Evolutionary conservation across 2,888 invertebrate genomes (phyloP), one percentile per base, ranked within the genome.

Genomic region (Acanthosoma haemorrhoidale): DNA sequence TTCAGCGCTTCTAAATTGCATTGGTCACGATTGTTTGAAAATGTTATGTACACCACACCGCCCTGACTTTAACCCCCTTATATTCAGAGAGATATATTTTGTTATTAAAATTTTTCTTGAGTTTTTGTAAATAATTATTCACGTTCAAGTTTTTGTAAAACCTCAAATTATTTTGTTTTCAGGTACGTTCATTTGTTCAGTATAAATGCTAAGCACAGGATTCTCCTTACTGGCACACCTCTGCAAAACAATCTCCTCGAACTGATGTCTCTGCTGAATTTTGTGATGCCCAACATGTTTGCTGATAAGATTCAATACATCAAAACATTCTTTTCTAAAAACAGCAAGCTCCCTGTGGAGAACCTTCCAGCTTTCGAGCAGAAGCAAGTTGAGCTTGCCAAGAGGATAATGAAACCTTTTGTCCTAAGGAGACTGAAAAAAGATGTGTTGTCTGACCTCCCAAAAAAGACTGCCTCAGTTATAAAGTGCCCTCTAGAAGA

Each of bases 201-300:
- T 77, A 92, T 96, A 68, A 92, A 88, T 89, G 92, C 95, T 0
- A 86, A 89, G 76, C 88, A 91, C 79, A 86, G 96, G 34, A 86
- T 97, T 36, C 83, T 98, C 11, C 81, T 98, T 21, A 98, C 97
- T 0, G 98, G 97, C 2, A 98, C 97, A 0, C 97, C 97, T 0
- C 82, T 98, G 3, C 97, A 98, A 81, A 98, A 98, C 82, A 97
- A 96, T 80, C 83, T 98, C 36, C 80, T 97, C 57, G 97, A 98
- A 80, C 82, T 98, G 73, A 96, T 98, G 91, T 96, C 96, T 0
- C 82, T 98, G 38, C 83, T 98, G 18, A 92, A 93, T 77, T 98
- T 98, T 80, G 94, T 96, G 29, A 96, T 97, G 95, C 96, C 96
- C 0, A 88, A 94, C 75, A 88, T 96, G 83, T 96, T 97, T 82